Evolutionary conservation across 2,797 vertebrate genomes (phyloP).

Genomic region (Enteromius radiatus): DNA sequence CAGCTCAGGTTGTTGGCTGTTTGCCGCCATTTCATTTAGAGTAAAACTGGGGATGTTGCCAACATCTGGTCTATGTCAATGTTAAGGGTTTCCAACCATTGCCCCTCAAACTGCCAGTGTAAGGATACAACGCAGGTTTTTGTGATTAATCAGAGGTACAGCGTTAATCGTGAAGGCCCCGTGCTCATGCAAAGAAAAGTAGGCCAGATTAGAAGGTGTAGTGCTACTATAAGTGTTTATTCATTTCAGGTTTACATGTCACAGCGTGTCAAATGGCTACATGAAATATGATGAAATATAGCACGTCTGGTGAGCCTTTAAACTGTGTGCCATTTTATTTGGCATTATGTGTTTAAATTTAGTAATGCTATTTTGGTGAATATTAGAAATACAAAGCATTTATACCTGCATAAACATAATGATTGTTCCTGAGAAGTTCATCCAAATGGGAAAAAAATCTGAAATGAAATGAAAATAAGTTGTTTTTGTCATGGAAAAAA

Average conservation of each 20-base stretch:
- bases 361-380: not conserved
- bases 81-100: constrained; percentile 69
- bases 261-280: constrained; percentile 17
- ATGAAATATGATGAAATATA: constrained; percentile 13
- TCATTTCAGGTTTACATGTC: constrained; percentile 34
- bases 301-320: not conserved
- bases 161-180: constrained; percentile 74
- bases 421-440: not conserved
- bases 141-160: constrained; percentile 82
- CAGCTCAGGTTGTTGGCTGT: constrained; percentile 81
- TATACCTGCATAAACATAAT: not conserved
- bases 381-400: not conserved
- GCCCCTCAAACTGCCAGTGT: constrained; percentile 70
- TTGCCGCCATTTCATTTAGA: constrained; percentile 81
- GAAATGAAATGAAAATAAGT: not conserved
- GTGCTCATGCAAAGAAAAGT: constrained; percentile 64
- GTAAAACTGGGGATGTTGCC: constrained; percentile 72
- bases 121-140: constrained; percentile 79
- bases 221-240: constrained; percentile 47
- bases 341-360: not conserved
- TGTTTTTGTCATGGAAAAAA: not conserved
- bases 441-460: not conserved
- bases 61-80: constrained; percentile 86
- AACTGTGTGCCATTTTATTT: not conserved
- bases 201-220: constrained; percentile 68